phyloP scores from a whole-genome alignment of 2,797 vertebrate genomes.

The Gymnoscopelus microlampas region DNA sequence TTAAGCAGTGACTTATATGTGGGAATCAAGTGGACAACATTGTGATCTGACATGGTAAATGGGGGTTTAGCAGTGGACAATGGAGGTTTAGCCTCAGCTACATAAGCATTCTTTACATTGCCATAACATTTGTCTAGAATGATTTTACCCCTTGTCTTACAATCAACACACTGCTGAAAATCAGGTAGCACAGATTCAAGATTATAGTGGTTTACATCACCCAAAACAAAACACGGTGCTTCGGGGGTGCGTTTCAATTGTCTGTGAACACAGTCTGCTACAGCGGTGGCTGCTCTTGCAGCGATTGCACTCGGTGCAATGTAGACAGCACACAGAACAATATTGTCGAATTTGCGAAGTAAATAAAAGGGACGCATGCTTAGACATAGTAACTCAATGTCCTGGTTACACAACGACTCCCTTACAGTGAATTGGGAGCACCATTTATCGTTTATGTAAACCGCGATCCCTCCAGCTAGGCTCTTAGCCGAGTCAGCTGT shows the following conservation, averaged over 20 bases:
- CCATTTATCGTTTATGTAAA: conserved; percentile 11
- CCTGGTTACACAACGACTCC: too few species aligned
- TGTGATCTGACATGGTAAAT: too few species aligned
- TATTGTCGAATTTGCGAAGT: too few species aligned
- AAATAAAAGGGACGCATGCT: too few species aligned
- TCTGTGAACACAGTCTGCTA: conserved; percentile 10
- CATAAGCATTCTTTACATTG: background rate
- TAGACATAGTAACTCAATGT: too few species aligned
- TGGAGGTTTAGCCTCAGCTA: background rate
- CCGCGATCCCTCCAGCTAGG: conserved; percentile 8
- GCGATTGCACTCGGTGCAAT: conserved; percentile 11
- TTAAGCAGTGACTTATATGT: too few species aligned
- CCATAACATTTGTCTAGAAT: conserved; percentile 12
- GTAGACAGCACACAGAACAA: background rate
- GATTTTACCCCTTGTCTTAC: background rate
- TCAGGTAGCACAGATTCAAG: background rate
- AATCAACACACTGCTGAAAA: background rate
- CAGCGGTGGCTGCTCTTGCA: background rate
- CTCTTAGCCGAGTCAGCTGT: conserved; percentile 6
- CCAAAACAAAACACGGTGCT: background rate
- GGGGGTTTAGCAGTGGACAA: too few species aligned
- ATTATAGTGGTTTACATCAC: conserved; percentile 13
- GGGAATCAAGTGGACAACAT: too few species aligned
- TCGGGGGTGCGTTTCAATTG: conserved; percentile 8
- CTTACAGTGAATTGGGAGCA: conserved; percentile 8